Conservation (phyloP, 2,797 vertebrate genomes). For the Scolopax bukidnonensis region DNA sequence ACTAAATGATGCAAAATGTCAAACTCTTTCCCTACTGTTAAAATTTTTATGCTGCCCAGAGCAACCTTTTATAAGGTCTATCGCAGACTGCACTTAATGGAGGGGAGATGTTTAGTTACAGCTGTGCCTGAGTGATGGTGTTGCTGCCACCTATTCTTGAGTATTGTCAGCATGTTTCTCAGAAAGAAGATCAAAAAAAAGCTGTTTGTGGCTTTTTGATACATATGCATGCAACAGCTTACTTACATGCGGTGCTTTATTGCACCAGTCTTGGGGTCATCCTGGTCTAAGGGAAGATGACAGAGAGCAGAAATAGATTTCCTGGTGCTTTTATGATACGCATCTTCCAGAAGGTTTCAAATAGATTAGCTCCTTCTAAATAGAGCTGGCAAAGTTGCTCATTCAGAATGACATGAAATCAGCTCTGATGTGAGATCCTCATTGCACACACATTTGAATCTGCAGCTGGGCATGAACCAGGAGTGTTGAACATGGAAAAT, state of each 20-base stretch:
- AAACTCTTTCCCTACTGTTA: not conserved
- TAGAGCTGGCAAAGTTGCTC: not conserved
- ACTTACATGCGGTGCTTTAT: not conserved
- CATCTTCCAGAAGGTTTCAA: not conserved
- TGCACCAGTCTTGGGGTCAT: not conserved
- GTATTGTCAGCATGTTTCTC: not conserved
- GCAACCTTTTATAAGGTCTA: not conserved
- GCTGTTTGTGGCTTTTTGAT: not conserved
- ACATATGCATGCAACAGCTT: fast-evolving
- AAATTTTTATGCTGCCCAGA: not conserved
- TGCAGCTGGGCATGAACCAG: not conserved
- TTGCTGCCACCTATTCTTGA: not conserved
- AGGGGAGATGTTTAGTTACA: not conserved
- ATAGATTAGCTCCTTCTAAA: not conserved
- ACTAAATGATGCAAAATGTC: not conserved
- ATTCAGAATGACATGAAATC: not conserved
- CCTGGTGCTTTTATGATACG: not conserved
- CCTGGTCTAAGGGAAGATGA: not conserved
- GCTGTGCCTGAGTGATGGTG: not conserved
- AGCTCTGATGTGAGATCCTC: not conserved
- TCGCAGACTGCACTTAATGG: not conserved
- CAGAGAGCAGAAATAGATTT: not conserved
- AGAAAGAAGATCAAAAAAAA: not conserved
- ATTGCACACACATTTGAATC: fast-evolving
- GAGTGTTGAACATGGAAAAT: not conserved